phyloP scores from a whole-genome alignment of 1,140 invertebrate genomes.

The Polypedilum vanderplanki region DNA sequence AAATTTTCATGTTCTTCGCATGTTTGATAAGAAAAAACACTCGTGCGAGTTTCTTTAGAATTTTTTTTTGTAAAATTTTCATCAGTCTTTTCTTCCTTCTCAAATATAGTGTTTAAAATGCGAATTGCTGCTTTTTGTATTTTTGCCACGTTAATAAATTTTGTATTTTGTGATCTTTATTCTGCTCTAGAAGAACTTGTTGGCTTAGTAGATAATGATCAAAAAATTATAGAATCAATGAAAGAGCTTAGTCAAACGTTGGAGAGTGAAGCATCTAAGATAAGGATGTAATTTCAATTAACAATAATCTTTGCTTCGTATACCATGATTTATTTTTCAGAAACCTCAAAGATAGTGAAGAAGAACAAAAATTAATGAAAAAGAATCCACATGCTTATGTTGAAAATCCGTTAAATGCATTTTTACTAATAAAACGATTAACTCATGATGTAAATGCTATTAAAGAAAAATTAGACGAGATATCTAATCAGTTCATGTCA shows the following conservation, averaged over 20 bases:
- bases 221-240: not conserved
- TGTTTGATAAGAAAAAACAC: too few relatives aligned
- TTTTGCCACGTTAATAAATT: not conserved
- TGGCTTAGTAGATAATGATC: not conserved
- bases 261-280: too few relatives aligned
- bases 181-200: not conserved
- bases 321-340: not conserved
- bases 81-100: too few relatives aligned
- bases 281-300: too few relatives aligned
- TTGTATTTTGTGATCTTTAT: not conserved
- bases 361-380: conserved; percentile 57
- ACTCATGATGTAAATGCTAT: conserved; percentile 58
- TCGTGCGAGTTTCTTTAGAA: too few relatives aligned
- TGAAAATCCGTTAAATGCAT: conserved; percentile 93
- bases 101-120: not conserved
- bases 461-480: not conserved
- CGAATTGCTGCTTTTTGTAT: not conserved
- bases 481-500: not conserved
- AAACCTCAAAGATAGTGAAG: conserved; percentile 45
- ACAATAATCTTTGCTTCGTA: too few relatives aligned
- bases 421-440: conserved; percentile 87
- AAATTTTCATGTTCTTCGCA: too few relatives aligned
- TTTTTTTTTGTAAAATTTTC: too few relatives aligned
- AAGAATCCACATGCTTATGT: conserved; percentile 73
- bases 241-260: too few relatives aligned